phyloP scores from a whole-genome alignment of 1,140 invertebrate genomes.

The Brevipalpus yothersi region DNA sequence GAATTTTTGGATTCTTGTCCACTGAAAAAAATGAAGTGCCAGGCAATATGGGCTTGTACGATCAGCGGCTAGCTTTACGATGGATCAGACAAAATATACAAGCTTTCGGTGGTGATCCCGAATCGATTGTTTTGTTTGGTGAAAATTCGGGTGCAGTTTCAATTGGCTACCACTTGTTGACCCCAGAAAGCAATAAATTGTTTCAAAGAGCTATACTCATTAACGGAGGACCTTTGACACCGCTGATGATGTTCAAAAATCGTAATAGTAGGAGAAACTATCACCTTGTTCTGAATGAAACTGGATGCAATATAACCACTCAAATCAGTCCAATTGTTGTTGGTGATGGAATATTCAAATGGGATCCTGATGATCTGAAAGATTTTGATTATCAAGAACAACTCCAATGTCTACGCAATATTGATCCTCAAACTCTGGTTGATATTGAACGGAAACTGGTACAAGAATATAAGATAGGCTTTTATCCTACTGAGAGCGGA shows the following conservation, averaged over 20 bases:
- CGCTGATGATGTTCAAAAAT: background rate
- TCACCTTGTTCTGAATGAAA: background rate
- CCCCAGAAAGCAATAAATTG: constrained; percentile 16
- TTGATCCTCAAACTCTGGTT: background rate
- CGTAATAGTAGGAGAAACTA: background rate
- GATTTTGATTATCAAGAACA: background rate
- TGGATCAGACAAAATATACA: constrained; percentile 26
- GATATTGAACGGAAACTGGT: background rate
- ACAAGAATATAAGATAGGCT: background rate
- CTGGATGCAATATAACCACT: background rate
- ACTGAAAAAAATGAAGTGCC: constrained; percentile 14
- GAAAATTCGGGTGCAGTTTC: constrained; percentile 32
- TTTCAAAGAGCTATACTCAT: constrained; percentile 26
- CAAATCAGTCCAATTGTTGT: too few relatives aligned
- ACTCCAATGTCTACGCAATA: background rate
- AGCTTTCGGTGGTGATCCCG: constrained; percentile 29
- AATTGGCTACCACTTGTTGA: constrained; percentile 29
- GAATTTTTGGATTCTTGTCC: constrained; percentile 32
- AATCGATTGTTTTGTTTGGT: constrained; percentile 32
- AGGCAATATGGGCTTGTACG: constrained; percentile 26
- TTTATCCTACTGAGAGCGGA: background rate
- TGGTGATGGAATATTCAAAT: too few relatives aligned
- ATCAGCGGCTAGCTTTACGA: constrained; percentile 26
- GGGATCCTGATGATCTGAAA: too few relatives aligned
- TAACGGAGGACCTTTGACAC: constrained; percentile 19